Base-by-base conservation (phyloP, 2,113 vertebrate genomes). In the Rhadina sibilatrix region DNA sequence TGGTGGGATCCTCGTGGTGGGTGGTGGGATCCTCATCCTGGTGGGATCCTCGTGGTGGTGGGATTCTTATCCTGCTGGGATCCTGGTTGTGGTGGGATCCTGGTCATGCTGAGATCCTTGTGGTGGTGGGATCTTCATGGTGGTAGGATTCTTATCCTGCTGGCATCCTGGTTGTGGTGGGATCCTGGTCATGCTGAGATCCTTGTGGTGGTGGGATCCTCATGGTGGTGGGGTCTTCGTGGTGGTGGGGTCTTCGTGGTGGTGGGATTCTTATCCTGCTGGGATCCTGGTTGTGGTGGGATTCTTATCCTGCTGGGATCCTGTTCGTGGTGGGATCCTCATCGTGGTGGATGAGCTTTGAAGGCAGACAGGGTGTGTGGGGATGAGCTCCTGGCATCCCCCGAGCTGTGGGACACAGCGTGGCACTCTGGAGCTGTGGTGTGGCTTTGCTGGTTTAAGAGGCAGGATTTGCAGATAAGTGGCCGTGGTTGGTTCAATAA, bases 271-370 rank as follows among this genome's bases (percentile, higher is more conserved):
- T 63, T 2, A 10, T 15, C 2, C 3, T 46, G 22, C 2, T 10
- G 71, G 72, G 18, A 38, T 16, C 53, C 1, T 10, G 1, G 6
- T 1, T 4, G 3, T 1, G 1, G 20, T 2, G 54, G 28, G 50
- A 65, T 16, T 37, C 28, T 10, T 9, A 21, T 57, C 5, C 2
- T 42, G 19, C 8, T 42, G 59, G 24, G 18, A 35, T 16, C 47
- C 2, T 10, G 1, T 3, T 1, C 1, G 2, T 0, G 2, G 31
- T 2, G 50, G 25, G 50, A 65, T 16, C 52, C 30, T 10, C 13
- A 23, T 59, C 4, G 0, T 1, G 1, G 66, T 2, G 65, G 25
- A 9, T 3, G 4, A 42, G 52, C 46, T 49, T 1, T 25, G 53
- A 12, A 22, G 68, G 35, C 50, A 17, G 46, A 0, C 21, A 3